Conservation (phyloP, 2,797 vertebrate genomes). For the Syncerus caffer region DNA sequence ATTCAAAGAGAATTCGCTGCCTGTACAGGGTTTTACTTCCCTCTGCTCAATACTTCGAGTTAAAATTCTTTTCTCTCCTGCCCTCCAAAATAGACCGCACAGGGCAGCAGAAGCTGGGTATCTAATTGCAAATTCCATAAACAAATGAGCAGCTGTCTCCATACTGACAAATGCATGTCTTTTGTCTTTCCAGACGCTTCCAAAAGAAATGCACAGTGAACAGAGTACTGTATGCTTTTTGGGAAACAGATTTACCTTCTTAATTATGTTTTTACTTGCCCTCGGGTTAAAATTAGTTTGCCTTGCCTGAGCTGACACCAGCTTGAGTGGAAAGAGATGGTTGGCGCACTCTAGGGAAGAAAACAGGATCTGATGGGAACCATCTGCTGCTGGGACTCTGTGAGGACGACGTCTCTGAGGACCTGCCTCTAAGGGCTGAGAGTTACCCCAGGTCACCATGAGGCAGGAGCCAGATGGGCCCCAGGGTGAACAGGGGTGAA, state of each 20-base stretch:
- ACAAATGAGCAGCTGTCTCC: conserved; percentile 55
- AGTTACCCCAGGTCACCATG: neutral
- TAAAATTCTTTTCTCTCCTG: conserved; percentile 47
- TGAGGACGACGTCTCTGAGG: neutral
- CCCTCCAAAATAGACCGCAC: neutral
- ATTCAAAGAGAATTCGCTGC: neutral
- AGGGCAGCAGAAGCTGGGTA: neutral
- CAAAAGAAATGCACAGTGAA: neutral
- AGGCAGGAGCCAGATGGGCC: neutral
- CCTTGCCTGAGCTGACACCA: neutral
- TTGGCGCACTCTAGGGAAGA: neutral
- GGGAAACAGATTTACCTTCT: conserved; percentile 58
- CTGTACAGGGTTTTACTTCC: neutral
- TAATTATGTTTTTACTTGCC: conserved; percentile 60
- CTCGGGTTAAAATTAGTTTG: conserved; percentile 45
- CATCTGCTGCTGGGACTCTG: neutral
- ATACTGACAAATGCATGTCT: conserved; percentile 34
- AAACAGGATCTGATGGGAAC: neutral
- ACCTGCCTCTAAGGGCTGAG: neutral
- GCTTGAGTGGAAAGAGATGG: neutral
- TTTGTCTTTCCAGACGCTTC: conserved; percentile 49
- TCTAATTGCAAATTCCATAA: conserved; percentile 41
- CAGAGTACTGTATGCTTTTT: conserved; percentile 21
- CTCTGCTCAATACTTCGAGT: neutral
- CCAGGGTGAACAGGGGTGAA: neutral